These are phyloP conservation scores for Pipistrellus nathusii DNA, from an alignment of 2,797 vertebrate species.

Conservation along the genomic window DNA sequence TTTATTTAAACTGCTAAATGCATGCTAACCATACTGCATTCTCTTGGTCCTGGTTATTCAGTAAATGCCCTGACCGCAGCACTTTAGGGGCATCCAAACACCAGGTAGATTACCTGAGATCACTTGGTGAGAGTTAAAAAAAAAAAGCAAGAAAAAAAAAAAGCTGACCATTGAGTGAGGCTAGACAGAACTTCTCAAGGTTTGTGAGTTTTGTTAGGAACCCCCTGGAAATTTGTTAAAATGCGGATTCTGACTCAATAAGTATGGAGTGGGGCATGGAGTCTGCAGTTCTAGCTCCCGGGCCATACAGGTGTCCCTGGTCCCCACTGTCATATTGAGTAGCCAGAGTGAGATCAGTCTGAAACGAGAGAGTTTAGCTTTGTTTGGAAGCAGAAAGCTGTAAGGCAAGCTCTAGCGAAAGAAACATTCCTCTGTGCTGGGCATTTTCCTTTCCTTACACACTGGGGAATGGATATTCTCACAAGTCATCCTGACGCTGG, in stretches of 20 bases:
- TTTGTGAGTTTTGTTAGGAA: not conserved
- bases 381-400: not conserved
- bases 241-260: not conserved
- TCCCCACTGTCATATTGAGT: not conserved
- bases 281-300: not conserved
- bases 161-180: not conserved
- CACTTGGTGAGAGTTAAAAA: not conserved
- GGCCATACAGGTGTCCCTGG: not conserved
- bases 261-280: too few species aligned
- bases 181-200: not conserved
- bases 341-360: not conserved
- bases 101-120: not conserved
- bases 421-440: not conserved
- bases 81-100: too few species aligned
- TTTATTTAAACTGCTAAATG: not conserved
- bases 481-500: not conserved
- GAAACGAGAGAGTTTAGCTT: not conserved
- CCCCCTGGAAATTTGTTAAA: not conserved
- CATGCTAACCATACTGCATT: not conserved
- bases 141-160: not conserved
- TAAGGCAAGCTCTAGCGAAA: not conserved
- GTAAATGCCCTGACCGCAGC: not conserved
- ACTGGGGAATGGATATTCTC: not conserved
- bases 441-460: not conserved
- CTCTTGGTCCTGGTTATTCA: not conserved